These are phyloP conservation scores for Dicyrtomina minuta DNA, from an alignment of 2,888 invertebrate genomes.

Conservation along the genomic window DNA sequence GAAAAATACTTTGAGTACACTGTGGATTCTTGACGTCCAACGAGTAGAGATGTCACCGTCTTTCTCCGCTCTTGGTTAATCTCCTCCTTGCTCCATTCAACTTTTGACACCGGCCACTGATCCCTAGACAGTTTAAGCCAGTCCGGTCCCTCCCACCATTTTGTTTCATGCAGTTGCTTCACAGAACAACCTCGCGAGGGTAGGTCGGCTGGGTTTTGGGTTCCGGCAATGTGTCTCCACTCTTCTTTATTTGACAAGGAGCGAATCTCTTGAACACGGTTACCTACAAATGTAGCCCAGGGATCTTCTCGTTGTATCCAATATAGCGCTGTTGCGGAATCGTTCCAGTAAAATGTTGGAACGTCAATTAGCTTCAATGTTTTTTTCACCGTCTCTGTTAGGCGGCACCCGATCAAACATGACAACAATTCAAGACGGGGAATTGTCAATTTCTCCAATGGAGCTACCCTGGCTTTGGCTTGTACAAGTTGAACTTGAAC, in stretches of 20 bases:
- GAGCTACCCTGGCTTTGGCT: too few species aligned
- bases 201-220: constrained; percentile 48
- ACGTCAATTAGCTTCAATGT: constrained; percentile 7
- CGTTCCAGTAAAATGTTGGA: constrained; percentile 14
- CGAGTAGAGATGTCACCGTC: too few species aligned
- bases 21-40: too few species aligned
- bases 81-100: constrained; percentile 1
- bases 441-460: too few species aligned
- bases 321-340: not conserved
- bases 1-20: too few species aligned
- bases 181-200: constrained; percentile 47
- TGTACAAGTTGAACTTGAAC: too few species aligned
- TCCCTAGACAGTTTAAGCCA: constrained; percentile 34
- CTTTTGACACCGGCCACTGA: constrained; percentile 34
- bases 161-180: constrained; percentile 21
- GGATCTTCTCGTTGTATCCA: not conserved
- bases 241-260: too few species aligned
- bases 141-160: constrained; percentile 51
- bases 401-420: too few species aligned
- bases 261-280: too few species aligned
- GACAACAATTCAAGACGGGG: constrained; percentile 45
- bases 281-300: not conserved
- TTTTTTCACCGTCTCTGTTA: constrained; percentile 14
- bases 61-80: too few species aligned
- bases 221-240: constrained; percentile 47